Conservation (phyloP, 2,888 invertebrate species). For the Thereva unica region DNA sequence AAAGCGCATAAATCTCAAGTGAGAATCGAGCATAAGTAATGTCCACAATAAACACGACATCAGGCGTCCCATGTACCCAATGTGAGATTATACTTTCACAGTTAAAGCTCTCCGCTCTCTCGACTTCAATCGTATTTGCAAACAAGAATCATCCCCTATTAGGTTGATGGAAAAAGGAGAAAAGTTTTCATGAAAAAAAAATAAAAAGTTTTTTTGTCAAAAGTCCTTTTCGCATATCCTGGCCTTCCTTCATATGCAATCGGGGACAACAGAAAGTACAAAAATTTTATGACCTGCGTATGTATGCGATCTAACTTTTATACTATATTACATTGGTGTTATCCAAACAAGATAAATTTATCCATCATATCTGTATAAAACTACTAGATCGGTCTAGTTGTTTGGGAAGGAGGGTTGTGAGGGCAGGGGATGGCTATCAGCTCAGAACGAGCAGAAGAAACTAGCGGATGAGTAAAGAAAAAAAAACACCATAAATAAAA, state of each 20-base stretch:
- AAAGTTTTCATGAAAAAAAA: conserved; percentile 30
- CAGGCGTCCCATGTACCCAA: not conserved
- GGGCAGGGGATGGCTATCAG: not conserved
- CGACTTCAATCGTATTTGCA: conserved; percentile 16
- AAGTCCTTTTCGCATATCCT: not conserved
- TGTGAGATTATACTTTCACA: conserved; percentile 7
- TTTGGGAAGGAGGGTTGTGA: too few relatives aligned
- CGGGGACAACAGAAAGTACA: not conserved
- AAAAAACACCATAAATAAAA: conserved; percentile 39
- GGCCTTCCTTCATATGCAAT: not conserved
- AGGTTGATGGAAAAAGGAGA: conserved; percentile 32
- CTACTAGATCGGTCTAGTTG: too few relatives aligned
- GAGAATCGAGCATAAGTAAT: conserved; percentile 40
- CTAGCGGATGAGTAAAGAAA: conserved; percentile 24
- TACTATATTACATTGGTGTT: too few relatives aligned
- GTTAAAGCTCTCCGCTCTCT: not conserved
- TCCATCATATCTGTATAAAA: conserved; percentile 32
- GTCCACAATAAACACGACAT: conserved; percentile 35
- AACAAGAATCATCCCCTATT: conserved; percentile 34
- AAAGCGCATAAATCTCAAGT: conserved; percentile 39
- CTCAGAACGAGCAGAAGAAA: conserved; percentile 31
- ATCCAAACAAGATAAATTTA: conserved; percentile 25
- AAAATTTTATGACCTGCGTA: too few relatives aligned
- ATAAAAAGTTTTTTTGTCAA: not conserved
- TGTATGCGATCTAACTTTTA: too few relatives aligned